Base-by-base conservation (phyloP, 2,797 vertebrate species). In the Diplodus puntazzo region DNA sequence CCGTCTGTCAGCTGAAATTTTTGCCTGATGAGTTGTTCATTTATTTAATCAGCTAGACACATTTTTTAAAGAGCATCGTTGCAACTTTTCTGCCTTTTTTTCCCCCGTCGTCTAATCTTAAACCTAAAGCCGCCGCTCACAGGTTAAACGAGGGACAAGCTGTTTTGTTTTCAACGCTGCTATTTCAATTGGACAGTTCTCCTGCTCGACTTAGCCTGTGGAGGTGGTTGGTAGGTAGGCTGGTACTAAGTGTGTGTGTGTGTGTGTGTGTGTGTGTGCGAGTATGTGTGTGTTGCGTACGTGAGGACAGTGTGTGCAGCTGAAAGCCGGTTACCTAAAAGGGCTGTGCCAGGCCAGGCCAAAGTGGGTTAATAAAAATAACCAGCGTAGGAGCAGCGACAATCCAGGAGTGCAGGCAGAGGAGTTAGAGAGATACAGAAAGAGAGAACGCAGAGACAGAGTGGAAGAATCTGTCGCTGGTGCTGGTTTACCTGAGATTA, bases 351-450 rank as follows among this genome's bases (percentile, higher is more conserved):
- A 91, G 91, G 94, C 91, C 94, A 91, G 94, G 93, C 94, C 94
- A 94, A 95, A 95, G 95, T 94, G 94, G 95, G 94, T 95, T 95
- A 94, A 94, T 95, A 96, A 95, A 95, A 95, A 96, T 95, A 95
- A 95, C 94, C 94, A 92, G 93, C 92, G 89, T 93, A 93, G 93
- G 94, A 95, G 92, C 91, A 91, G 87, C 83, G 92, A 92, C 93
- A 92, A 93, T 92, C 92, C 94, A 95, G 94, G 89, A 94, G 94
- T 92, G 93, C 92, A 94, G 85, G 92, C 92, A 93, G 92, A 92
- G 89, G 92, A 93, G 89, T 90, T 87, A 63, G 85, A 90, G 85
- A 87, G 89, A 89, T 77, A 54, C 75, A 82, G 82, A 75, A 85
- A 77, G 77, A 77, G 78, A 73, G 77, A 84, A 50, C 50, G 55